A percentile compares a stretch with the other conserved stretches of the same genome.
phyloP scores from a whole-genome alignment of 2,888 invertebrate genomes.

The Andrena camellia region DNA sequence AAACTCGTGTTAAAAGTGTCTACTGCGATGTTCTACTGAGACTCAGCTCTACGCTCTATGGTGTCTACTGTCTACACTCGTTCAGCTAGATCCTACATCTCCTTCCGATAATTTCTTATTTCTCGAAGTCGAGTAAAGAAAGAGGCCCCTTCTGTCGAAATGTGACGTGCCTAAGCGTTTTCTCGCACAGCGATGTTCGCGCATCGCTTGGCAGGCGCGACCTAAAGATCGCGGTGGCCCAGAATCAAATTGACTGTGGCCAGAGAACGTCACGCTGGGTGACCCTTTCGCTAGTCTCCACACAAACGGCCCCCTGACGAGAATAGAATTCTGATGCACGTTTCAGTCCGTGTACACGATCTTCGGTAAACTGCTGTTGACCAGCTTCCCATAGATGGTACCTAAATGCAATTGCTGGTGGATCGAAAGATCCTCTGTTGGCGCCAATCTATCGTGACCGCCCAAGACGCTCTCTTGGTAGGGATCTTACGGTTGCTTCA shows the following conservation, averaged over 20 bases:
- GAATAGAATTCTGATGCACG: background rate
- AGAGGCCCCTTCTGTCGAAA: background rate
- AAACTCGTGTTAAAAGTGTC: conserved; percentile 35
- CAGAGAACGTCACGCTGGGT: background rate
- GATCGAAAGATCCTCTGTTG: conserved; percentile 24
- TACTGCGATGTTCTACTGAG: conserved; percentile 19
- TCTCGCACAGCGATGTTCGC: background rate
- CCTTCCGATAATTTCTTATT: background rate
- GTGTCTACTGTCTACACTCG: background rate
- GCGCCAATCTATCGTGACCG: background rate
- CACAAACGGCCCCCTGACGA: background rate
- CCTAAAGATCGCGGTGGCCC: background rate
- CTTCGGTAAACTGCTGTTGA: background rate
- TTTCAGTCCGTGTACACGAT: background rate
- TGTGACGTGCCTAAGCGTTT: background rate
- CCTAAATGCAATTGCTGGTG: conserved; percentile 22
- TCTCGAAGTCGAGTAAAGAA: background rate
- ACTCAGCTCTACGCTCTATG: conserved; percentile 8
- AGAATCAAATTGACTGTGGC: background rate
- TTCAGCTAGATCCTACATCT: background rate
- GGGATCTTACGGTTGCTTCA: conserved; percentile 38
- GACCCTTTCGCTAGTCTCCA: conserved; percentile 9
- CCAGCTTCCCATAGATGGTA: conserved; percentile 13
- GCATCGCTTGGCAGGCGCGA: background rate
- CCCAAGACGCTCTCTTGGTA: background rate